These are phyloP conservation scores for Sebastolobus altivelis DNA, from an alignment of 2,797 vertebrate species.

Conservation along the genomic window DNA sequence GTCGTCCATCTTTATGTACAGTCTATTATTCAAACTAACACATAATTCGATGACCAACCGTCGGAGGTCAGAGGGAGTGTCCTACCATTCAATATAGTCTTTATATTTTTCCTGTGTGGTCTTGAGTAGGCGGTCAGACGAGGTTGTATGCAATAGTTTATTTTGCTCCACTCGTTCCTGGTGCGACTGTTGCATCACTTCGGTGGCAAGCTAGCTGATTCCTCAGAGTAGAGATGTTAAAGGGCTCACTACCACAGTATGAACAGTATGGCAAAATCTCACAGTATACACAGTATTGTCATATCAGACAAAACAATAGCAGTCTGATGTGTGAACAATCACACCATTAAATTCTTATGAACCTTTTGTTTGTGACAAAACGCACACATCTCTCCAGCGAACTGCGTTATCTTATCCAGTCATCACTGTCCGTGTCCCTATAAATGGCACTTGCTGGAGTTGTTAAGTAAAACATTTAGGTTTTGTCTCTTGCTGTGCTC, in stretches of 20 bases:
- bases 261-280: neutral
- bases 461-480: constrained; percentile 29
- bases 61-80: neutral
- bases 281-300: neutral
- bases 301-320: neutral
- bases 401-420: neutral
- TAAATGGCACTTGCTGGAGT: constrained; percentile 12
- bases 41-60: neutral
- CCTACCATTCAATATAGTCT: neutral
- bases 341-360: neutral
- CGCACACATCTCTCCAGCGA: neutral
- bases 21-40: accelerated
- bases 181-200: neutral
- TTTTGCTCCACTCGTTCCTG: neutral
- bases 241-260: neutral
- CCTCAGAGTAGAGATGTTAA: neutral
- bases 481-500: constrained; percentile 35
- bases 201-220: neutral
- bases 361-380: neutral
- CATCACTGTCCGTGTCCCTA: neutral
- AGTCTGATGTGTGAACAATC: constrained; percentile 4
- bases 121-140: neutral
- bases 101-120: neutral
- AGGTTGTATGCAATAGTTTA: neutral
- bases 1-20: too few species aligned